Percentiles rank a stretch among this genome's conserved stretches.
Conservation (phyloP, 2,113 vertebrate genomes). For the Dasypus novemcinctus region DNA sequence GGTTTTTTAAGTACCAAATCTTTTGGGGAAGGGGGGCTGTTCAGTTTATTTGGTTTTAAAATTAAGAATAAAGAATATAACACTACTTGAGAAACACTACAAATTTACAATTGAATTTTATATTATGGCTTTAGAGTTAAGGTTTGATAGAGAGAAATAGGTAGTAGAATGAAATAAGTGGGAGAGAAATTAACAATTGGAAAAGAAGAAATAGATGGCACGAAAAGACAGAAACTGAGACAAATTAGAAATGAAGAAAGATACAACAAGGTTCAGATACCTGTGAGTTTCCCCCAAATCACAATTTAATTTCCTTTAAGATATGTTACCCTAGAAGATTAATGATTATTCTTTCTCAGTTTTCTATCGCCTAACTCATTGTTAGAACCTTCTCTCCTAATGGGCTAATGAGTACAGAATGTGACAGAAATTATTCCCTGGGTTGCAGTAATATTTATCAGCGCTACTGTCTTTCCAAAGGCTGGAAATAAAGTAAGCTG, state of each 20-base stretch:
- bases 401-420: background rate
- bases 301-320: background rate
- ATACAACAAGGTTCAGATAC: background rate
- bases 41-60: background rate
- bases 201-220: background rate
- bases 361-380: background rate
- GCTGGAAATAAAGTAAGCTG: background rate
- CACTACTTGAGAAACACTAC: background rate
- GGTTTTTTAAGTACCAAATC: background rate
- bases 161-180: background rate
- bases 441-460: background rate
- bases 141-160: background rate
- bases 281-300: background rate
- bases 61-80: background rate
- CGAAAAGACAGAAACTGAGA: background rate
- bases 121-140: background rate
- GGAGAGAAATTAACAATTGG: background rate
- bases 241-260: background rate
- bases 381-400: background rate
- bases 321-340: background rate
- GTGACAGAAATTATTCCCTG: background rate
- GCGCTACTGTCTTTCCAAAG: constrained; percentile 15
- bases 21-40: background rate
- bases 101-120: background rate
- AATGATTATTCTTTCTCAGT: background rate